Evolutionary conservation across 1,140 invertebrate species (phyloP), one percentile per base, ranked within the genome.

Genomic region (Drosophila nikananu): DNA sequence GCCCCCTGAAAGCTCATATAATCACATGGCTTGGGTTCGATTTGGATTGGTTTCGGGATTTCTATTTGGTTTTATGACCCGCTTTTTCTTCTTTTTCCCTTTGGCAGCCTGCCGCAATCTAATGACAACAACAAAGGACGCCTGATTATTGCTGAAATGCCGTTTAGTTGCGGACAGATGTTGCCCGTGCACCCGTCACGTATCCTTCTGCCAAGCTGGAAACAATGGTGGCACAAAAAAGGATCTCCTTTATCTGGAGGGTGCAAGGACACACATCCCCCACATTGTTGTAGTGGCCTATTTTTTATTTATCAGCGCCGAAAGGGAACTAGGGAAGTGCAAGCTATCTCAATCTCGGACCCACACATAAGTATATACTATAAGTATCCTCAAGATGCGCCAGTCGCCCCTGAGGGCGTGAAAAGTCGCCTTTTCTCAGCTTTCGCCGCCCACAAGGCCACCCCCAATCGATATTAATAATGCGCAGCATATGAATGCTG

Each of bases 391-490:
- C 32, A 63, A 52, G 76, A 64, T 78, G 76, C 74, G 75, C 75
- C 75, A 77, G 70, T 72, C 70, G 77, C 39, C 19, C 73, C 19
- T 27, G 71, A 46, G 65, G n/a, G 55, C 35, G 30, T 27, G 23
- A 44, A 46, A 27, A 37, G 41, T 48, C 57, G 49, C 61, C 61
- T 41, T 39, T 27, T 19, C 48, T 32, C 30, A 39, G 7, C 32
- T 44, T 27, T n/a, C 23, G 42, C 37, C 74, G 39, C 71, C 74
- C 74, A 44, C 41, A 60, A 63, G 44, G 60, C 64, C 30, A 15
- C 73, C 73, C 57, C 68, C 66, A 87, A 87, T 87, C 84, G 81
- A 87, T 87, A 87, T 90, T 90, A 90, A 87, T 90, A 87, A 87
- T 78, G 78, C 81, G 81, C 74, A 89, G 74, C 86, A 90, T 82